Conservation (phyloP, 2,113 vertebrate genomes). For the Ailurus styani region DNA sequence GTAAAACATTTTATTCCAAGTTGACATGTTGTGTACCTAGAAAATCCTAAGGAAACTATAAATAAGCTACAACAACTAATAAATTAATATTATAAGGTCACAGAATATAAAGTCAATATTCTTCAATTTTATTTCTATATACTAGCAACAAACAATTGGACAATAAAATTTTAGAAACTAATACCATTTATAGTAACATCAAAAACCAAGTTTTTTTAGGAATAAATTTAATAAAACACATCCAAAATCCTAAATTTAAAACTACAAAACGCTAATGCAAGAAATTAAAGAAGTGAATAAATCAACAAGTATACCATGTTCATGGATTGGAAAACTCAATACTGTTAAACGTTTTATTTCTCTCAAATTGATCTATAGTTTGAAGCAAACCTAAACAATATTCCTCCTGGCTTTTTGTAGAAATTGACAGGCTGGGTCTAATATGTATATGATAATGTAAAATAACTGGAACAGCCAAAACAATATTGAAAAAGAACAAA, state of each 20-base stretch:
- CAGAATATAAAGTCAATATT: not conserved
- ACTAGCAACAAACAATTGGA: constrained; percentile 7
- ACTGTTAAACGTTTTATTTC: not conserved
- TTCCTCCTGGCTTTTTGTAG: not conserved
- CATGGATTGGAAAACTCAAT: not conserved
- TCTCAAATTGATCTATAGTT: not conserved
- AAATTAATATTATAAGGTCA: not conserved
- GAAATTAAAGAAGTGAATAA: constrained; percentile 19
- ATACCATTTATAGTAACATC: not conserved
- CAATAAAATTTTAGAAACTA: constrained; percentile 25
- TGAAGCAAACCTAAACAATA: constrained; percentile 29
- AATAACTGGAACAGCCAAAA: not conserved
- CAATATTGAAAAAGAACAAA: not conserved
- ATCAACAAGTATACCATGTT: not conserved
- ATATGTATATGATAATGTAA: not conserved
- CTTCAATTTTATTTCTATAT: constrained; percentile 36
- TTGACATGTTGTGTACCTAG: not conserved
- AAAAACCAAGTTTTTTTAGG: not conserved
- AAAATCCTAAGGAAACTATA: constrained; percentile 5
- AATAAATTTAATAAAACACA: not conserved
- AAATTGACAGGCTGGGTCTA: not conserved
- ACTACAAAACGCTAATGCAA: not conserved
- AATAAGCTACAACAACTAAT: constrained; percentile 1
- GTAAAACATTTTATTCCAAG: not conserved
- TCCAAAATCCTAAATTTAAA: not conserved